phyloP scores from a whole-genome alignment of 2,797 vertebrate species.

The Enteromius treurensis region DNA sequence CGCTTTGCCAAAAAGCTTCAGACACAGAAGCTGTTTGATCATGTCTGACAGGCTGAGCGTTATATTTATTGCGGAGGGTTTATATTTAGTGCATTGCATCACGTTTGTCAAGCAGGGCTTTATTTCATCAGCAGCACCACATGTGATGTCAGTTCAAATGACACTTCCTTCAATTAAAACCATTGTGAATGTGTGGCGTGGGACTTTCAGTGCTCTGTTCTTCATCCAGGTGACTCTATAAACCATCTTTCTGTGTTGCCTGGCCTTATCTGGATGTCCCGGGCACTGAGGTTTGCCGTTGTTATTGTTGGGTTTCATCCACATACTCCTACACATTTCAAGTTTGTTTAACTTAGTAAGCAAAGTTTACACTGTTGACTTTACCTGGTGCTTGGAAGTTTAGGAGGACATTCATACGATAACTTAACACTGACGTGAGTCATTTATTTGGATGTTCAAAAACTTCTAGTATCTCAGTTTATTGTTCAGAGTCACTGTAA shows the following conservation, averaged over 20 bases:
- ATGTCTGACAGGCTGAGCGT: conserved; percentile 16
- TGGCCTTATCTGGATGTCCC: conserved; percentile 29
- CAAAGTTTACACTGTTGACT: conserved; percentile 32
- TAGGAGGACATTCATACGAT: background rate
- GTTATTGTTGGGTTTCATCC: conserved; percentile 25
- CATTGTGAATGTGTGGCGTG: background rate
- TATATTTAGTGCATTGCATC: conserved; percentile 5
- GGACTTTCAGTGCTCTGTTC: background rate
- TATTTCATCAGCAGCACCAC: background rate
- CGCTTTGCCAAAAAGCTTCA: background rate
- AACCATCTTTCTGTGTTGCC: conserved; percentile 8
- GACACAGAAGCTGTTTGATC: conserved; percentile 3
- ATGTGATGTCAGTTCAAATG: background rate
- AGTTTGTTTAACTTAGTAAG: conserved; percentile 3
- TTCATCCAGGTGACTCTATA: background rate
- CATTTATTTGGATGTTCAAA: conserved; percentile 2
- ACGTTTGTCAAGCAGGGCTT: conserved; percentile 15
- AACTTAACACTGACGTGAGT: background rate
- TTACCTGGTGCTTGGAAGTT: background rate
- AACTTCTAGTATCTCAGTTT: conserved; percentile 7
- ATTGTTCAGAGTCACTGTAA: background rate
- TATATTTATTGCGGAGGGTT: background rate
- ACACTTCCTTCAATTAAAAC: conserved; percentile 11
- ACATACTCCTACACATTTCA: background rate
- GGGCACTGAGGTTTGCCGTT: background rate